These are phyloP conservation scores for Pseudochirops corinnae DNA, from an alignment of 2,797 vertebrate genomes.

Conservation along the genomic window DNA sequence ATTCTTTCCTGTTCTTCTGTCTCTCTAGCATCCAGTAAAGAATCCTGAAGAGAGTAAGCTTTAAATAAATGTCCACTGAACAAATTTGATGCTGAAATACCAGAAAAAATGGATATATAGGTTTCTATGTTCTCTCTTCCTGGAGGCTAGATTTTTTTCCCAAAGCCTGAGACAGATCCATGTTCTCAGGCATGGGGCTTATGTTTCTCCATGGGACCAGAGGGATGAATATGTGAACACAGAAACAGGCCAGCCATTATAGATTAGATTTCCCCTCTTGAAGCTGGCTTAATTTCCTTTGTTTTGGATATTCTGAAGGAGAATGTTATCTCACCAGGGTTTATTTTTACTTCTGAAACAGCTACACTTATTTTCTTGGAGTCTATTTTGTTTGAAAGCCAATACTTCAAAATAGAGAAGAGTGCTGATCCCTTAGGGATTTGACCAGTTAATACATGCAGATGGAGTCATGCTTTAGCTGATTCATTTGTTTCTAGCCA, in stretches of 20 bases:
- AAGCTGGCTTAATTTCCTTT: constrained; percentile 4
- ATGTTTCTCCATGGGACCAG: not conserved
- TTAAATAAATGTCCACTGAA: not conserved
- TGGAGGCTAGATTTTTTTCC: not conserved
- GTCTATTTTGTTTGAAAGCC: constrained; percentile 45
- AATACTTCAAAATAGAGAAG: not conserved
- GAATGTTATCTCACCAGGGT: not conserved
- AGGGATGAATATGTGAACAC: not conserved
- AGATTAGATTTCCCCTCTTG: not conserved
- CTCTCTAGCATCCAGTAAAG: not conserved
- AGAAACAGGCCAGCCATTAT: not conserved
- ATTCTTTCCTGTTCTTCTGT: not conserved
- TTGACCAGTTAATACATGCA: constrained; percentile 19
- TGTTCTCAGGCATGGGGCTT: not conserved
- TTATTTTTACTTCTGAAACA: constrained; percentile 37
- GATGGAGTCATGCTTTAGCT: not conserved
- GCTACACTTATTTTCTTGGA: not conserved
- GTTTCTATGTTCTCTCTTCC: not conserved
- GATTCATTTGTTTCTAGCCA: constrained; percentile 4
- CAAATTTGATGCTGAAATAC: not conserved
- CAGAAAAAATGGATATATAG: not conserved
- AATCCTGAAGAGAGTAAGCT: not conserved
- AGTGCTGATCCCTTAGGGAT: not conserved
- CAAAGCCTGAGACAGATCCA: not conserved
- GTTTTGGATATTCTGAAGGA: not conserved